A percentile compares a stretch with the other conserved stretches of the same genome.
These are phyloP conservation scores for Cynaeus angustus DNA, from an alignment of 2,888 invertebrate genomes.

Conservation along the genomic window DNA sequence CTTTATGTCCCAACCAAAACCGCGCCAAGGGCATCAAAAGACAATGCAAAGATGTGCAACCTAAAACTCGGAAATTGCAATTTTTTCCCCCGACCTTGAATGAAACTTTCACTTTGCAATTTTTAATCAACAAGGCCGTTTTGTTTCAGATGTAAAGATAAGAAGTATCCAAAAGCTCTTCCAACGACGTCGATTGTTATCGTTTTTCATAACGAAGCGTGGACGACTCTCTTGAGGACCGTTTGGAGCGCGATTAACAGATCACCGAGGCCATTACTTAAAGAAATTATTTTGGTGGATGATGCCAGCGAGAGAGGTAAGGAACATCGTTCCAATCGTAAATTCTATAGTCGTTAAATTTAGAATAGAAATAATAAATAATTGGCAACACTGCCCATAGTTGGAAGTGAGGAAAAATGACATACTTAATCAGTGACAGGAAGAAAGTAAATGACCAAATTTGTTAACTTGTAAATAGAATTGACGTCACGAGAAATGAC, in stretches of 20 bases:
- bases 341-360: too few relatives aligned
- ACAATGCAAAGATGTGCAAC: conserved; percentile 36
- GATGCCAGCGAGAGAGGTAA: conserved; percentile 96
- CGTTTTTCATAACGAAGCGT: conserved; percentile 99
- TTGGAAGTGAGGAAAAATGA: too few relatives aligned
- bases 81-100: conserved; percentile 20
- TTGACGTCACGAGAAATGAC: too few relatives aligned
- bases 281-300: conserved; percentile 97
- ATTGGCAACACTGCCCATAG: too few relatives aligned
- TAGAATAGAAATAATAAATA: too few relatives aligned
- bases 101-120: conserved; percentile 30
- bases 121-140: not conserved
- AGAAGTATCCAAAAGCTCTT: conserved; percentile 84
- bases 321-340: not conserved
- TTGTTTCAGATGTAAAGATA: conserved; percentile 82
- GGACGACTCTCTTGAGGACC: conserved; percentile 96
- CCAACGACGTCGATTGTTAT: conserved; percentile 98
- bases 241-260: conserved; percentile 98
- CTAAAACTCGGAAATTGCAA: conserved; percentile 31
- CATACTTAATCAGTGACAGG: too few relatives aligned
- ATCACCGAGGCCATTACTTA: conserved; percentile 89
- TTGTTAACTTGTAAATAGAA: too few relatives aligned
- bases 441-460: too few relatives aligned
- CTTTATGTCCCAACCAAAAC: conserved; percentile 11
- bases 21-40: conserved; percentile 23